A percentile compares a stretch with the other conserved stretches of the same genome.
phyloP scores from a whole-genome alignment of 2,797 vertebrate species.

The Poliocrania exsul region DNA sequence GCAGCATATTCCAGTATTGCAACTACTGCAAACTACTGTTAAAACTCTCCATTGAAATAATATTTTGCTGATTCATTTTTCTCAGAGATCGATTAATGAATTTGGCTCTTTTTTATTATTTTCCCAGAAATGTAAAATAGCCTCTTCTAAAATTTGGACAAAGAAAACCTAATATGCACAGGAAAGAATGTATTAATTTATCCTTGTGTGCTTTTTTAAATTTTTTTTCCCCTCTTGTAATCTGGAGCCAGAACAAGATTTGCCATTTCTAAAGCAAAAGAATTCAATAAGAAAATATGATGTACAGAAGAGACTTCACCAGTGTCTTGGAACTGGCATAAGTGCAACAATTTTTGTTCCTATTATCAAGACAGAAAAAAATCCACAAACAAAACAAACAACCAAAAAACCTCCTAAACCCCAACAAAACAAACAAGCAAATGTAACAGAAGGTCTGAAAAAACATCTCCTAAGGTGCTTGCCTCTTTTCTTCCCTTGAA shows the following conservation, averaged over 20 bases:
- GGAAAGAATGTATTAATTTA: not conserved
- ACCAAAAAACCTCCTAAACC: not conserved
- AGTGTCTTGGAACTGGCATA: not conserved
- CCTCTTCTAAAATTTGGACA: not conserved
- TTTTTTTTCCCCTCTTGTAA: no score
- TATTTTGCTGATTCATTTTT: not conserved
- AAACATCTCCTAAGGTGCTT: not conserved
- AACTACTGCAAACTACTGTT: not conserved
- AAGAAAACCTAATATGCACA: not conserved
- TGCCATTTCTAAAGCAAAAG: not conserved
- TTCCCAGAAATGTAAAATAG: not conserved
- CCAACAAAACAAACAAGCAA: not conserved
- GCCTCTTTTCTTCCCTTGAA: not conserved
- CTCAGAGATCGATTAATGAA: not conserved
- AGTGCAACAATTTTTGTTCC: not conserved
- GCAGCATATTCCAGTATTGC: not conserved
- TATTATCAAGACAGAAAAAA: not conserved
- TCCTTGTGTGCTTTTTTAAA: not conserved
- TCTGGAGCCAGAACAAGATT: not conserved
- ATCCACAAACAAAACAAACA: not conserved
- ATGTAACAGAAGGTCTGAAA: not conserved
- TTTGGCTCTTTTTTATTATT: not conserved
- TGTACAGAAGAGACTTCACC: not conserved
- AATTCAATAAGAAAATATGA: not conserved
- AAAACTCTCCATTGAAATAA: not conserved